Base-by-base conservation (phyloP, 2,888 invertebrate species). In the Dryocosmus kuriphilus region DNA sequence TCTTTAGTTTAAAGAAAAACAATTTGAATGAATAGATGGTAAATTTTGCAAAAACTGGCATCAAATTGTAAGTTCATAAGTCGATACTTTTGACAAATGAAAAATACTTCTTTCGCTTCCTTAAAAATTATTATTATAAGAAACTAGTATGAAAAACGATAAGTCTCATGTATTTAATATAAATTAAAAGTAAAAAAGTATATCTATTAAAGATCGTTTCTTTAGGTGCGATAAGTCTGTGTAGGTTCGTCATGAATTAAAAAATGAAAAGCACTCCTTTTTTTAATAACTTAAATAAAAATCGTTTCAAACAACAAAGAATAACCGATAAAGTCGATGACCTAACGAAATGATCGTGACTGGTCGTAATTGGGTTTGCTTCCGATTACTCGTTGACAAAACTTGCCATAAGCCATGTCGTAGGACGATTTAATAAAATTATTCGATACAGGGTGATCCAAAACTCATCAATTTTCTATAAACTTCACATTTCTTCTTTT, bases 381-480 rank as follows among this genome's bases (percentile, higher is more conserved):
- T 71, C 71, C 71, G 71, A 71, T 71, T 71, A 30, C 30, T 71
- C 51, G n/a, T 51, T 71, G 71, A 51, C 51, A 51, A 71, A 71
- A 51, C 30, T 41, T 22, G 38, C 41, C 41, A 51, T 14, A 51
- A 51, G 46, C 46, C 16, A 51, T 51, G 22, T 19, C 14, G 30
- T 51, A 46, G 27, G 71, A 27, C 30, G 46, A 71, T 71, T 71
- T 19, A 71, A 71, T 51, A 30, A 67, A 24, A 71, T 71, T 67
- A 24, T 67, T 51, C 30, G 46, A 71, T 71, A 71, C 46, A 51
- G 71, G 30, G 71, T 71, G 71, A 24, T 51, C 0, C n/a, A 32
- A 62, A 62, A 57, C 14, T 14, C 11, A 57, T 14, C 14, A 14
- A 57, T 57, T 24, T 51, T 24, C 5, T 1, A 24, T 11, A 5